A percentile compares a stretch with the other conserved stretches of the same genome.
Evolutionary conservation across 2,888 invertebrate species (phyloP).

Genomic region (Anoplius nigerrimus): DNA sequence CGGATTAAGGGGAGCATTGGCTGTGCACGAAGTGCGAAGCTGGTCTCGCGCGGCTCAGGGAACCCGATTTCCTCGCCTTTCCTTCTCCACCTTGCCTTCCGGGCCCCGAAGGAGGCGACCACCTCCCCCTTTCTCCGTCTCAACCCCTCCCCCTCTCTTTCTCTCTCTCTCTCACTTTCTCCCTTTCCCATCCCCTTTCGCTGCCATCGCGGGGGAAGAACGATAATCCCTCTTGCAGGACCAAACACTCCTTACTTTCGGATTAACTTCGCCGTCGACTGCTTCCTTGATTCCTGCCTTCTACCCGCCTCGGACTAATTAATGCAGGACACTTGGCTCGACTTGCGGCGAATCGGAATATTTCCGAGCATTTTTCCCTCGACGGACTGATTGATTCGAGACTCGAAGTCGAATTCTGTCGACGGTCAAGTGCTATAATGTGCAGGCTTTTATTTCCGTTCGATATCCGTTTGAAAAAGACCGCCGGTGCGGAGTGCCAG

Average conservation of each 20-base stretch:
- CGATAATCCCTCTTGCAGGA: constrained; percentile 60
- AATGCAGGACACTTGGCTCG: constrained; percentile 1
- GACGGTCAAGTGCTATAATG: background rate
- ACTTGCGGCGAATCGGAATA: too few species aligned
- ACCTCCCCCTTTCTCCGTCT: constrained; percentile 23
- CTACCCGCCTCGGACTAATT: constrained; percentile 31
- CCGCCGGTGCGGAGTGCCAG: background rate
- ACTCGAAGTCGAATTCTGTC: background rate
- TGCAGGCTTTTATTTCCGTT: too few species aligned
- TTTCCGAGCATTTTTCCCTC: too few species aligned
- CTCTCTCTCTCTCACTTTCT: background rate
- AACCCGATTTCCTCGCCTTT: constrained; percentile 37
- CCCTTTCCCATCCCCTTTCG: constrained; percentile 8
- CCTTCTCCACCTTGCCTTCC: background rate
- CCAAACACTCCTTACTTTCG: constrained; percentile 61
- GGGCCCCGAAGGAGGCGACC: constrained; percentile 7
- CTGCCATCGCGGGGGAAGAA: constrained; percentile 23
- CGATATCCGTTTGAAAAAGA: background rate
- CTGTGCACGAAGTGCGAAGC: constrained; percentile 61
- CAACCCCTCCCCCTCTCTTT: background rate
- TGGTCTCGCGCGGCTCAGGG: constrained; percentile 51
- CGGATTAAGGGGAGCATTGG: constrained; percentile 67
- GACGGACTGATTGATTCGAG: too few species aligned
- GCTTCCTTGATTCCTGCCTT: constrained; percentile 36
- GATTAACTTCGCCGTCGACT: constrained; percentile 56